Conservation (phyloP, 2,113 vertebrate species). For the Galeopterus variegatus region DNA sequence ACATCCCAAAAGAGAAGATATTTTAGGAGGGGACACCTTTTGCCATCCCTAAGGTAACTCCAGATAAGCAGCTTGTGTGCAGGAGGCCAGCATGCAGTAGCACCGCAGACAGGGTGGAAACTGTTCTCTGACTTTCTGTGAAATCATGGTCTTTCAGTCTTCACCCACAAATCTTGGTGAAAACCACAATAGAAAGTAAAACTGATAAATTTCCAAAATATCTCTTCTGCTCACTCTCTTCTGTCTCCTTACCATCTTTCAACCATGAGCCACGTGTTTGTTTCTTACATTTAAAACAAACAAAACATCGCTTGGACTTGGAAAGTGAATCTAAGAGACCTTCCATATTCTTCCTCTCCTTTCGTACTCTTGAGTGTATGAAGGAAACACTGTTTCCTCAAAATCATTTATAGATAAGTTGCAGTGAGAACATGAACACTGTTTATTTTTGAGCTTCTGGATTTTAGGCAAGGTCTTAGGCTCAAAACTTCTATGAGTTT, state of each 20-base stretch:
- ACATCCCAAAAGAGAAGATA: not conserved
- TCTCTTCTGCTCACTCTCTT: not conserved
- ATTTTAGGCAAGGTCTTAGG: conserved; percentile 24
- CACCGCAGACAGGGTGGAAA: not conserved
- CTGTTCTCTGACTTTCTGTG: conserved; percentile 22
- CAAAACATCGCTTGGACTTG: not conserved
- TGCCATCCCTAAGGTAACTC: not conserved
- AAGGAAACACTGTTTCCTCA: conserved; percentile 50
- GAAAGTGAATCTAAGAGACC: not conserved
- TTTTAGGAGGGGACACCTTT: not conserved
- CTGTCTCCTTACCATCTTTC: not conserved
- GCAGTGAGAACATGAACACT: not conserved
- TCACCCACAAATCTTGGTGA: not conserved
- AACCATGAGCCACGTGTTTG: not conserved
- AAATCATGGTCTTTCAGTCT: conserved; percentile 24
- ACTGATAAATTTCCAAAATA: conserved; percentile 48
- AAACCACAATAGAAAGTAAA: conserved; percentile 70
- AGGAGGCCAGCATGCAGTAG: not conserved
- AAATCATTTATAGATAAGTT: not conserved
- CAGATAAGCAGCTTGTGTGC: not conserved
- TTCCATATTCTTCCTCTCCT: not conserved
- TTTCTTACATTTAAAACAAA: conserved; percentile 31
- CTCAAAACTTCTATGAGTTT: not conserved
- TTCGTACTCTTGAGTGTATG: not conserved
- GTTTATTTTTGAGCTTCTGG: not conserved